Conservation (phyloP, 2,113 vertebrate species). For the Mugil cephalus region DNA sequence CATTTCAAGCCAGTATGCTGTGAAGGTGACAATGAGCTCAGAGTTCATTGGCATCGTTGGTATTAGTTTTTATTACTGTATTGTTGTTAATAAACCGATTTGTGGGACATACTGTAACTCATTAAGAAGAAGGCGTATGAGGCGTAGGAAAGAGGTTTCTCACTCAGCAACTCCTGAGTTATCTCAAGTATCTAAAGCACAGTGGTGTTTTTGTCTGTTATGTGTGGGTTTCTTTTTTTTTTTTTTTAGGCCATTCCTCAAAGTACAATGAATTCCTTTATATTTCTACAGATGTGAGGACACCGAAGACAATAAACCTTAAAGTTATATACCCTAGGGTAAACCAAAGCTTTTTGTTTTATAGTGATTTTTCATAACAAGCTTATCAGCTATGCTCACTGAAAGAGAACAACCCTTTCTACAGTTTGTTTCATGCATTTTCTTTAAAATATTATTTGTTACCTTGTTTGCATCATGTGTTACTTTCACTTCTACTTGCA, state of each 20-base stretch:
- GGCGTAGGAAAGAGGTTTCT: conserved; percentile 4
- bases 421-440: conserved; percentile 56
- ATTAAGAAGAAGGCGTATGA: conserved; percentile 2
- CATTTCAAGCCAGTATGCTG: conserved; percentile 33
- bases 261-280: conserved; percentile 84
- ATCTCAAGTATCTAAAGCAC: conserved; percentile 51
- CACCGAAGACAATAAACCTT: conserved; percentile 88
- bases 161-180: conserved; percentile 1
- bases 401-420: conserved; percentile 60
- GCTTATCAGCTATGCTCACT: conserved; percentile 79
- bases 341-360: conserved; percentile 80
- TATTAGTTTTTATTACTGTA: conserved; percentile 13
- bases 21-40: conserved; percentile 46
- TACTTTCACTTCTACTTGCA: conserved; percentile 1
- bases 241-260: conserved; percentile 52
- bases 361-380: conserved; percentile 67
- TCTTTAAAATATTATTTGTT: conserved; percentile 65
- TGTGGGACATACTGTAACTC: neutral
- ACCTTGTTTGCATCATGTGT: conserved; percentile 80
- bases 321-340: conserved; percentile 89
- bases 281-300: conserved; percentile 91
- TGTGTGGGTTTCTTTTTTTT: conserved; percentile 42
- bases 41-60: conserved; percentile 26
- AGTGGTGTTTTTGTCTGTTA: conserved; percentile 46
- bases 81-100: conserved; percentile 16